Conservation (phyloP, 2,888 invertebrate species). For the Platycheirus albimanus region DNA sequence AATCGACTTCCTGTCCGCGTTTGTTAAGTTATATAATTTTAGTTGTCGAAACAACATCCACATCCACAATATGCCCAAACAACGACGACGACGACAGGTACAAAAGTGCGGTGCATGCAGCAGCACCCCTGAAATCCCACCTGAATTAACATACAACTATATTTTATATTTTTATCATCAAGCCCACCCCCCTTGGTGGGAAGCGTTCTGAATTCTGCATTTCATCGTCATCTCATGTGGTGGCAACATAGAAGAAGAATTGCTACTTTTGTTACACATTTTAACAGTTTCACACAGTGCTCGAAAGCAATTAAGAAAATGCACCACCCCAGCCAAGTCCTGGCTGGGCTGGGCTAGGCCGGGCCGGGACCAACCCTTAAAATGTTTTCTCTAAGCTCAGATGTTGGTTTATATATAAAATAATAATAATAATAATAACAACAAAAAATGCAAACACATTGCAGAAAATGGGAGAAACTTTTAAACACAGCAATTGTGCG, state of each 20-base stretch:
- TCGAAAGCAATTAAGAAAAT: conserved; percentile 74
- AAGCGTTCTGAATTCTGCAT: conserved; percentile 17
- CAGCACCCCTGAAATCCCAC: conserved; percentile 18
- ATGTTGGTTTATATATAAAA: conserved; percentile 28
- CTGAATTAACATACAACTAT: conserved; percentile 64
- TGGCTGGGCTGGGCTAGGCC: too few species aligned
- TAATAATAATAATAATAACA: conserved; percentile 27
- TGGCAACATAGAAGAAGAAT: conserved; percentile 65
- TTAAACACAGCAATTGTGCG: conserved; percentile 56
- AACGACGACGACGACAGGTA: conserved; percentile 44
- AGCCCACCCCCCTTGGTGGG: not conserved
- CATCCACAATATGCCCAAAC: conserved; percentile 48
- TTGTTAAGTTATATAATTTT: conserved; percentile 64
- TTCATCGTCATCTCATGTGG: conserved; percentile 60
- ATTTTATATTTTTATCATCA: conserved; percentile 57
- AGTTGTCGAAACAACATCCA: conserved; percentile 54
- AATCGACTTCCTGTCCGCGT: conserved; percentile 74
- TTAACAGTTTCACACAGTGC: conserved; percentile 73
- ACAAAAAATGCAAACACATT: conserved; percentile 39
- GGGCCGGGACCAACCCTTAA: conserved; percentile 51
- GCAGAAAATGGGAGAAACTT: conserved; percentile 54
- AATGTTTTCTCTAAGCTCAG: conserved; percentile 19
- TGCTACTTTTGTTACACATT: conserved; percentile 73
- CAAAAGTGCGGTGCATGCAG: conserved; percentile 5
- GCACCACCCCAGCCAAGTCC: conserved; percentile 52